A percentile compares a stretch with the other conserved stretches of the same genome.
phyloP scores from a whole-genome alignment of 1,140 invertebrate species.

The Aphelenchoides besseyi region DNA sequence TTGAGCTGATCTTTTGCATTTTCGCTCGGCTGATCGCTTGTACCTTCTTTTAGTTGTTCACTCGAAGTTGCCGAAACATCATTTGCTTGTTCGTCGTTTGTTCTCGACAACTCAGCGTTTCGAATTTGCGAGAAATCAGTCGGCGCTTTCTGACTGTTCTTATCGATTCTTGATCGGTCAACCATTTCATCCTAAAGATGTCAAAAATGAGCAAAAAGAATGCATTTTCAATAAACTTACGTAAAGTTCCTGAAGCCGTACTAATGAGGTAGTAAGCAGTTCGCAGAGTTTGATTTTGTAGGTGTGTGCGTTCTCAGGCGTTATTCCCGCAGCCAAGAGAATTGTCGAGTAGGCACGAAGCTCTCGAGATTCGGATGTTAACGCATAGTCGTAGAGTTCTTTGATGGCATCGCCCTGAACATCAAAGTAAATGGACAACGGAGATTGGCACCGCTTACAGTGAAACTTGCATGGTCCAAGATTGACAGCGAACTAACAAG shows the following conservation, averaged over 20 bases:
- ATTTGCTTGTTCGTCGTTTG: slow-evolving; percentile 34
- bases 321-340: slow-evolving; percentile 35
- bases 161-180: not conserved
- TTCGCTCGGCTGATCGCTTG: not conserved
- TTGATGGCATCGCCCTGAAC: slow-evolving; percentile 38
- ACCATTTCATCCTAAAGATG: slow-evolving; percentile 10
- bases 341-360: slow-evolving; percentile 42
- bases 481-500: slow-evolving; percentile 31
- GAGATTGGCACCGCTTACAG: slow-evolving; percentile 29
- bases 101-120: slow-evolving; percentile 23
- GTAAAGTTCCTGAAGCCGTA: slow-evolving; percentile 36
- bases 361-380: slow-evolving; percentile 43
- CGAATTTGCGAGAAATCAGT: slow-evolving; percentile 6
- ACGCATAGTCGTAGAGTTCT: slow-evolving; percentile 41
- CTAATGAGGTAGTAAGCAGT: slow-evolving; percentile 36
- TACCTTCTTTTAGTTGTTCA: slow-evolving; percentile 6
- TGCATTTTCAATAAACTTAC: slow-evolving; percentile 28
- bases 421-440: slow-evolving; percentile 24
- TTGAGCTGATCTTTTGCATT: not conserved
- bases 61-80: too few species aligned
- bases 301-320: slow-evolving; percentile 36
- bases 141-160: not conserved
- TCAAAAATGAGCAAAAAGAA: slow-evolving; percentile 18
- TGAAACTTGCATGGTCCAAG: slow-evolving; percentile 28
- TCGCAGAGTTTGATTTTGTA: slow-evolving; percentile 28